A percentile compares a stretch with the other conserved stretches of the same genome.
Evolutionary conservation across 2,888 invertebrate species (phyloP).

Genomic region (Clepsis dumicolana): DNA sequence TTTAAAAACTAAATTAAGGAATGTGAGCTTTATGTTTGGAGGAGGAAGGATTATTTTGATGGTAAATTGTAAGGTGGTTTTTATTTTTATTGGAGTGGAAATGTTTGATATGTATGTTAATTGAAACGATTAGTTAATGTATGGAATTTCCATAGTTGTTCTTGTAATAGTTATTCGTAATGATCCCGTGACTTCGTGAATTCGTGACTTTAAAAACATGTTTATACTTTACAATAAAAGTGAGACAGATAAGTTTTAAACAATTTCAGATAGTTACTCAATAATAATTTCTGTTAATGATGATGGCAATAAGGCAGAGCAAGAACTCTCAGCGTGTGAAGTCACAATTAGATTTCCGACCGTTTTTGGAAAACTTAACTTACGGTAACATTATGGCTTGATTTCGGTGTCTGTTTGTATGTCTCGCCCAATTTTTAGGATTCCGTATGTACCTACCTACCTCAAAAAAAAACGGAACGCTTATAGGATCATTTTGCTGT

Average conservation of each 20-base stretch:
- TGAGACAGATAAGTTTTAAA: no score
- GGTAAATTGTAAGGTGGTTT: constrained; percentile 2
- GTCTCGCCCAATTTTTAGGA: not conserved
- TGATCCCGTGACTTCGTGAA: no score
- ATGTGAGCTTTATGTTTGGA: not conserved
- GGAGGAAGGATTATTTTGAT: constrained; percentile 5
- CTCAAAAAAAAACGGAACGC: no score
- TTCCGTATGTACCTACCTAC: no score
- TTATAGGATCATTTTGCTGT: no score
- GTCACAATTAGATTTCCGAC: no score
- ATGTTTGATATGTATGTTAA: constrained; percentile 29
- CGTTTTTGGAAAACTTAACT: no score
- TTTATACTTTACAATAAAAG: no score
- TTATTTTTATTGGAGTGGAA: constrained; percentile 23
- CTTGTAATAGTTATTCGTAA: not conserved
- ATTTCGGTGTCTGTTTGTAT: not conserved
- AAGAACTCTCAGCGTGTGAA: no score
- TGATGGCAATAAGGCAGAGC: no score
- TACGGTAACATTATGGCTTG: no score
- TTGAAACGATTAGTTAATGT: constrained; percentile 16
- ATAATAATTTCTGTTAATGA: no score
- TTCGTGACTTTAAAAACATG: not conserved
- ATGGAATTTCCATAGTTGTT: constrained; percentile 27
- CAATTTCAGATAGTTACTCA: not conserved
- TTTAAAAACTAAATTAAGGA: not conserved